These are phyloP conservation scores for Pteropus alecto DNA, from an alignment of 2,113 vertebrate genomes.

Conservation along the genomic window DNA sequence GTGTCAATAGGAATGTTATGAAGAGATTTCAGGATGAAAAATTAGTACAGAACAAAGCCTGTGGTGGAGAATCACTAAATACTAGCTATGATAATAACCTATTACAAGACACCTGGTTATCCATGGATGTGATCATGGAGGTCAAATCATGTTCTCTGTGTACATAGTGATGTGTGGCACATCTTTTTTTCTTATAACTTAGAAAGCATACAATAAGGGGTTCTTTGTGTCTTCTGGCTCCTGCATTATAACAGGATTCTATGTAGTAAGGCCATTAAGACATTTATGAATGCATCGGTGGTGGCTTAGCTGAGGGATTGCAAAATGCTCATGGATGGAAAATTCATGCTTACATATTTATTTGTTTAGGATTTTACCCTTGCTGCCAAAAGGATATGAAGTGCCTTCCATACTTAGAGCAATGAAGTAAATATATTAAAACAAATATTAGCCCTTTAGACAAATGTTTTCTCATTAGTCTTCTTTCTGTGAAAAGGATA, in stretches of 20 bases:
- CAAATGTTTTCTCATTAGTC: conserved; percentile 76
- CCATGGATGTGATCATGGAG: conserved; percentile 42
- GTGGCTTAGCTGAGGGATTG: conserved; percentile 44
- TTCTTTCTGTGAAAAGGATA: conserved; percentile 71
- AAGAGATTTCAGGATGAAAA: conserved; percentile 68
- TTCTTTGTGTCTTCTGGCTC: neutral
- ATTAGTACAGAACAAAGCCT: conserved; percentile 52
- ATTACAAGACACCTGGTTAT: conserved; percentile 36
- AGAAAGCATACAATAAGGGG: neutral
- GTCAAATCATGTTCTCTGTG: conserved; percentile 35
- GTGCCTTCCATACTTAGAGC: conserved; percentile 59
- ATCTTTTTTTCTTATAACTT: conserved; percentile 24
- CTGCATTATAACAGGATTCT: conserved; percentile 44
- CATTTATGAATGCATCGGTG: conserved; percentile 58
- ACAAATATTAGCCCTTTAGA: conserved; percentile 79
- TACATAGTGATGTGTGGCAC: neutral
- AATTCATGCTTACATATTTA: conserved; percentile 50
- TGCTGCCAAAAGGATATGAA: conserved; percentile 19
- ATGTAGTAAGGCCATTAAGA: conserved; percentile 30
- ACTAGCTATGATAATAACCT: conserved; percentile 32
- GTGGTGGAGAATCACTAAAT: conserved; percentile 53
- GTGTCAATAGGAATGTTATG: conserved; percentile 60
- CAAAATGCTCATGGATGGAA: conserved; percentile 65
- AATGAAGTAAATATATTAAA: conserved; percentile 76
- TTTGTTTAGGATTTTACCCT: conserved; percentile 58